Conservation (phyloP, 1,140 invertebrate species). For the Grapholita molesta region DNA sequence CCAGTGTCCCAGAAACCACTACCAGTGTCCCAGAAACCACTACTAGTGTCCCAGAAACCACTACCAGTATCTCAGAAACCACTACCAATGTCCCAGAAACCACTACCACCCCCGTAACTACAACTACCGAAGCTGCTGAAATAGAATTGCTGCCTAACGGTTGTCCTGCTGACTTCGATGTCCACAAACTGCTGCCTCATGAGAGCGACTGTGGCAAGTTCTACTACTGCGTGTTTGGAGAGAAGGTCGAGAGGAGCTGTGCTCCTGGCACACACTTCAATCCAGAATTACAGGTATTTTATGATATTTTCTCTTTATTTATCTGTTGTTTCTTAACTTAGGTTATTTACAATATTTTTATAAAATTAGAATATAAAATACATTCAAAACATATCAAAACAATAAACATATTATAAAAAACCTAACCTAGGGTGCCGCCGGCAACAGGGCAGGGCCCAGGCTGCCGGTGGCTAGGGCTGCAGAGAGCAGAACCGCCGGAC, state of each 20-base stretch:
- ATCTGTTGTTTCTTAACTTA: too few relatives aligned
- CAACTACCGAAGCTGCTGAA: slow-evolving; percentile 5
- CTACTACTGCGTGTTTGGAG: slow-evolving; percentile 45
- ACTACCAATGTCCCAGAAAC: neutral
- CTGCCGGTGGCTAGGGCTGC: too few relatives aligned
- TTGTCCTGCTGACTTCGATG: slow-evolving; percentile 40
- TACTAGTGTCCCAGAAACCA: neutral
- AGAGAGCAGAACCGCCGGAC: too few relatives aligned
- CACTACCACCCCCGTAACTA: neutral
- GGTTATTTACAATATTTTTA: too few relatives aligned
- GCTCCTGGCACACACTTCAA: slow-evolving; percentile 38
- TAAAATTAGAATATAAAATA: too few relatives aligned
- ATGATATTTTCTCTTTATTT: too few relatives aligned
- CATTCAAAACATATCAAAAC: too few relatives aligned
- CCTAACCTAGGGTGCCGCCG: too few relatives aligned
- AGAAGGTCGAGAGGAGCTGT: slow-evolving; percentile 34
- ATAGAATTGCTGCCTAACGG: slow-evolving; percentile 28
- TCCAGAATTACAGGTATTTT: too few relatives aligned
- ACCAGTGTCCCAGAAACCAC: neutral
- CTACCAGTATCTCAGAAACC: neutral
- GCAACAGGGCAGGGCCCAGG: too few relatives aligned
- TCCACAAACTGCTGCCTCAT: slow-evolving; percentile 41
- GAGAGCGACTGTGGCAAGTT: slow-evolving; percentile 44
- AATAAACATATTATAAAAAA: too few relatives aligned
- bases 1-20: neutral